These are phyloP conservation scores for Anastatus disparis DNA, from an alignment of 1,140 invertebrate genomes.

Conservation along the genomic window DNA sequence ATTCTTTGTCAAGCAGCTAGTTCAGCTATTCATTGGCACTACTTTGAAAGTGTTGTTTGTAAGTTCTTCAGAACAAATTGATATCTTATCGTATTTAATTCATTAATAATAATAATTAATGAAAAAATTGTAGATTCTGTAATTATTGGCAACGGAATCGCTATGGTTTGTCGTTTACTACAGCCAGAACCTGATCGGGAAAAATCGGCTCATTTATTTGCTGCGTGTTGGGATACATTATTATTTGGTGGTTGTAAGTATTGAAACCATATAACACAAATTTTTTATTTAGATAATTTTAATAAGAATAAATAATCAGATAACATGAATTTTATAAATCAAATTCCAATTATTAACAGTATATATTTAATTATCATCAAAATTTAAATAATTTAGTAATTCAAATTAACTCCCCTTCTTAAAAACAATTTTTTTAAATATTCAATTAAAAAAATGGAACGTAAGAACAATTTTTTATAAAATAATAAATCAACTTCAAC, in stretches of 20 bases:
- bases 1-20: slow-evolving; percentile 73
- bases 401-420: too few relatives aligned
- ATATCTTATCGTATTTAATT: not conserved
- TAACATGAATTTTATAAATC: too few relatives aligned
- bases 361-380: too few relatives aligned
- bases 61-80: slow-evolving; percentile 60
- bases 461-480: too few relatives aligned
- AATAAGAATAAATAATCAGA: too few relatives aligned
- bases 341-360: too few relatives aligned
- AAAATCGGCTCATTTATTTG: slow-evolving; percentile 71
- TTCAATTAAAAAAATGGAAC: too few relatives aligned
- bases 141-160: slow-evolving; percentile 76
- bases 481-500: too few relatives aligned
- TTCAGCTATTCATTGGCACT: slow-evolving; percentile 74
- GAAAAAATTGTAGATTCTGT: slow-evolving; percentile 67
- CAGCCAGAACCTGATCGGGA: slow-evolving; percentile 66
- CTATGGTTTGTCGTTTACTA: slow-evolving; percentile 73
- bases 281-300: too few relatives aligned
- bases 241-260: slow-evolving; percentile 76
- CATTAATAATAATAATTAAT: not conserved
- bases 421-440: too few relatives aligned
- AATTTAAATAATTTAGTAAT: too few relatives aligned
- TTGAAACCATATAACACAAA: too few relatives aligned
- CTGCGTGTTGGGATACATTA: slow-evolving; percentile 80
- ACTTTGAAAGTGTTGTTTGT: slow-evolving; percentile 81